phyloP scores from a whole-genome alignment of 1,140 invertebrate species.

The Spodoptera litura region DNA sequence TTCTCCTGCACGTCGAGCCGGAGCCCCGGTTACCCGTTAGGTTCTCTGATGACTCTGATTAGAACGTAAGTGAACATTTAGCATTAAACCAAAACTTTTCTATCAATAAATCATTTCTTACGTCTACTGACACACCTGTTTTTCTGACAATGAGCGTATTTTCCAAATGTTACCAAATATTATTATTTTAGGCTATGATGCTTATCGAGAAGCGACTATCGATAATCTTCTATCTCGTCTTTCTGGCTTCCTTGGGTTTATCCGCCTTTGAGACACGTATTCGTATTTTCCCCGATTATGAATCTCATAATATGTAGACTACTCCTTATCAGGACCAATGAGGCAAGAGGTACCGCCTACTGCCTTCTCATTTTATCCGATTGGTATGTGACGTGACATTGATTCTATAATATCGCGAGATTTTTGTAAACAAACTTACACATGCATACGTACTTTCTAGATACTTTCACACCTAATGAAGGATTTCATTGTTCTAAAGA shows the following conservation, averaged over 20 bases:
- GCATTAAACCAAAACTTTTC: too few relatives aligned
- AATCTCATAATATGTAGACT: too few relatives aligned
- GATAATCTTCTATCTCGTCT: background rate
- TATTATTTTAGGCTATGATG: background rate
- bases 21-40: too few relatives aligned
- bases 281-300: conserved; percentile 14
- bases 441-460: too few relatives aligned
- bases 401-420: background rate
- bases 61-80: too few relatives aligned
- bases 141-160: background rate
- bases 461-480: too few relatives aligned
- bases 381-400: conserved; percentile 8
- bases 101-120: too few relatives aligned
- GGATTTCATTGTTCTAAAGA: too few relatives aligned
- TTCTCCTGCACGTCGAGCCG: too few relatives aligned
- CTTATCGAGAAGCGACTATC: background rate
- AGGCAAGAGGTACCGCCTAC: background rate
- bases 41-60: too few relatives aligned
- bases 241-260: conserved; percentile 23
- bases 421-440: background rate
- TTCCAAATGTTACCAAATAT: background rate
- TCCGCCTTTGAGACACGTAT: background rate
- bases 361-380: conserved; percentile 1
- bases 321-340: background rate
- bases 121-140: too few relatives aligned